Evolutionary conservation across 1,140 invertebrate genomes (phyloP).

Genomic region (Manduca sexta): DNA sequence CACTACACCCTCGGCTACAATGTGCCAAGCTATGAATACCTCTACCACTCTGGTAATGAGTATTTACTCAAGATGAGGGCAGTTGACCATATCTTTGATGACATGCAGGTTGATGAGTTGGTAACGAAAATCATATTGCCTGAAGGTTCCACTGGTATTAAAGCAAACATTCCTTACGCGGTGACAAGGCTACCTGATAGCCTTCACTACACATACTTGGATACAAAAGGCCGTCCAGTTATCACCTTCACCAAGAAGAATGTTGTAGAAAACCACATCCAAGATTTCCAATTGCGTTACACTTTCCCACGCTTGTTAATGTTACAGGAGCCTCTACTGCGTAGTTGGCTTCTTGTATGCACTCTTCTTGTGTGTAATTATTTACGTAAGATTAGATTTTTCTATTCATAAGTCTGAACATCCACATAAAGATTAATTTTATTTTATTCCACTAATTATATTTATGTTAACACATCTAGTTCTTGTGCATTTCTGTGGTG

Average conservation of each 20-base stretch:
- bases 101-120: conserved; percentile 96
- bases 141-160: conserved; percentile 90
- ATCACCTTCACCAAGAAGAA: conserved; percentile 90
- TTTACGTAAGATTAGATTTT: conserved; percentile 97
- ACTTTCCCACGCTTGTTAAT: conserved; percentile 89
- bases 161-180: conserved; percentile 88
- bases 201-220: conserved; percentile 94
- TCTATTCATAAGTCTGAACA: conserved; percentile 82
- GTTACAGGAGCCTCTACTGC: conserved; percentile 94
- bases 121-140: conserved; percentile 94
- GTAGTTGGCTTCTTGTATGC: conserved; percentile 92
- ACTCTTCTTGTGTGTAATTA: conserved; percentile 92
- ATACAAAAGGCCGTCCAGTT: conserved; percentile 93
- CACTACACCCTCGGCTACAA: conserved; percentile 98
- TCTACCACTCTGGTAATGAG: conserved; percentile 87
- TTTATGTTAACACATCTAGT: conserved; percentile 17
- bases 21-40: conserved; percentile 96
- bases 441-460: conserved; percentile 14
- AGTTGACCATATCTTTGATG: conserved; percentile 97
- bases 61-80: conserved; percentile 94
- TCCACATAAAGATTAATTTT: conserved; percentile 64
- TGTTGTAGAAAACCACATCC: conserved; percentile 97
- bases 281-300: conserved; percentile 91
- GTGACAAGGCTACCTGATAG: conserved; percentile 84
- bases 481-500: conserved; percentile 17